Conservation (phyloP, 2,113 vertebrate species). For the Lepisosteus oculatus region DNA sequence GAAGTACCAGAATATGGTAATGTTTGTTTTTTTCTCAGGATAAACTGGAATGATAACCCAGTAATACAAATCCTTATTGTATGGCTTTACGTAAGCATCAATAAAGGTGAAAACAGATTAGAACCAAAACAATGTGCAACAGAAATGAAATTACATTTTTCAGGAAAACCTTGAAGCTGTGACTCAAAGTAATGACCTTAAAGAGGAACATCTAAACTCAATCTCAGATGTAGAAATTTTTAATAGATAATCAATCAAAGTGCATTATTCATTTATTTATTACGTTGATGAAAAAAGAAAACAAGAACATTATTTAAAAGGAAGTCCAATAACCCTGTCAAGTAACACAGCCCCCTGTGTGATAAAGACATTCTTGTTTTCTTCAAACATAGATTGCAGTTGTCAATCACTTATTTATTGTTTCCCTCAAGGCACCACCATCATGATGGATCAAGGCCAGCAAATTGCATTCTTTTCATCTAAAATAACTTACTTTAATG, state of each 20-base stretch:
- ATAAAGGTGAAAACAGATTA: background rate
- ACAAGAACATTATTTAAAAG: conserved; percentile 26
- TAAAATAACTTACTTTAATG: too few species aligned
- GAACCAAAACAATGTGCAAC: conserved; percentile 9
- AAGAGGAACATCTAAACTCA: conserved; percentile 28
- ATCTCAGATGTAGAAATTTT: conserved; percentile 21
- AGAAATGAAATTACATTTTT: conserved; percentile 13
- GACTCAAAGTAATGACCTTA: conserved; percentile 35
- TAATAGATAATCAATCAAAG: conserved; percentile 25
- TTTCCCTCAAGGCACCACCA: too few species aligned
- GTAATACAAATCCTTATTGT: too few species aligned
- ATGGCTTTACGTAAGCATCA: too few species aligned
- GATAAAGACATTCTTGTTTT: conserved; percentile 45
- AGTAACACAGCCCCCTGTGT: background rate
- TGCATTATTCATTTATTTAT: conserved; percentile 31
- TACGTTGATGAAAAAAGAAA: conserved; percentile 26
- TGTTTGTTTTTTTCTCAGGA: background rate
- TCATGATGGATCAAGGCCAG: too few species aligned
- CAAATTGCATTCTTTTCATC: too few species aligned
- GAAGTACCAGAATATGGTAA: too few species aligned
- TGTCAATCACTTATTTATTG: conserved; percentile 40
- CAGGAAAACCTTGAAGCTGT: conserved; percentile 7
- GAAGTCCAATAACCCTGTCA: conserved; percentile 25
- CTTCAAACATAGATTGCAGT: conserved; percentile 45
- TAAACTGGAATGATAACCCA: too few species aligned